Percentiles rank a stretch among this genome's conserved stretches.
Evolutionary conservation across 1,140 invertebrate genomes (phyloP).

Genomic region (Onthophagus taurus): DNA sequence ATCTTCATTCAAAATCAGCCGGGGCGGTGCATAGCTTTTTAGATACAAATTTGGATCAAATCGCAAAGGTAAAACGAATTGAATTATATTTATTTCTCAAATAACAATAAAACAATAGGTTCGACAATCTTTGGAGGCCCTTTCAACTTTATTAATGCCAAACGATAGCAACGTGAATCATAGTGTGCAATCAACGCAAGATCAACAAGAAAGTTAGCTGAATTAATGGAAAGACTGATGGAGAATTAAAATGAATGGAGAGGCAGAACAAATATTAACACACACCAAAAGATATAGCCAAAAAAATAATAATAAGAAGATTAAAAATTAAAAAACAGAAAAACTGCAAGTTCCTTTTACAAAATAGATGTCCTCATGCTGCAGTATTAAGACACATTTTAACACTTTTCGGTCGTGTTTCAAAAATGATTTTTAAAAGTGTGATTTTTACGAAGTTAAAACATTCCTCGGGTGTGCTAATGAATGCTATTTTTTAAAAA

Average conservation of each 20-base stretch:
- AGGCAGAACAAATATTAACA: background rate
- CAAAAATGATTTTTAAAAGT: too few species aligned
- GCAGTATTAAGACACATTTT: too few species aligned
- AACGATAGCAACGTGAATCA: slow-evolving; percentile 17
- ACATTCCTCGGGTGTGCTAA: too few species aligned
- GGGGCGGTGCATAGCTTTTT: slow-evolving; percentile 51
- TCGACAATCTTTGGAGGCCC: slow-evolving; percentile 49
- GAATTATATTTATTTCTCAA: slow-evolving; percentile 7
- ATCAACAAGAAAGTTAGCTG: background rate
- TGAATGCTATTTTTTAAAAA: too few species aligned
- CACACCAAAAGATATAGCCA: background rate
- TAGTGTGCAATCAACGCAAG: background rate
- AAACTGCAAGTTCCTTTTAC: background rate
- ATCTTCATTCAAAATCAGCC: slow-evolving; percentile 51
- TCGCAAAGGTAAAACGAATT: slow-evolving; percentile 48
- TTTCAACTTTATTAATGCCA: slow-evolving; percentile 45
- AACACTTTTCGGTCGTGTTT: too few species aligned
- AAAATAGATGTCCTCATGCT: background rate
- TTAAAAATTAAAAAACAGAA: background rate
- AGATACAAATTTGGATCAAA: slow-evolving; percentile 49
- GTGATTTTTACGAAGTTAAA: too few species aligned
- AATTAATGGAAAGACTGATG: background rate
- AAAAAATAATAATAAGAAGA: background rate
- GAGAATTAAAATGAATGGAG: slow-evolving; percentile 10
- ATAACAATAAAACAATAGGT: slow-evolving; percentile 38